Conservation (phyloP, 2,888 invertebrate genomes). For the Ormyrus rosae region DNA sequence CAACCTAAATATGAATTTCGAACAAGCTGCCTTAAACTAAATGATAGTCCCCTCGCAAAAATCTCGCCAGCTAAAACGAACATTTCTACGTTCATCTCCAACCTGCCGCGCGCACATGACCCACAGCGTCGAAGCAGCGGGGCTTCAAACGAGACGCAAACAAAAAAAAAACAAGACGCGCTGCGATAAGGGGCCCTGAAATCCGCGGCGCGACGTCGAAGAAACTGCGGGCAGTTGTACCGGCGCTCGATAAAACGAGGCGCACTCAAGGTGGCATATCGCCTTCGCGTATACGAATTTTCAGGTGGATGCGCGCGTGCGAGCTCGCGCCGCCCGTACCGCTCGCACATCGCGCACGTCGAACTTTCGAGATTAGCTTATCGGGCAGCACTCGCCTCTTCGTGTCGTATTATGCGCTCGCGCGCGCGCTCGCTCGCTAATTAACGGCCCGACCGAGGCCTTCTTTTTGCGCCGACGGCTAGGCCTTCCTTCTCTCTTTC, state of each 20-base stretch:
- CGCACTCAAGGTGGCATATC: not conserved
- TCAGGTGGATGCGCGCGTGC: conserved; percentile 46
- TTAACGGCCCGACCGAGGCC: conserved; percentile 29
- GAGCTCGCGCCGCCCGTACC: not conserved
- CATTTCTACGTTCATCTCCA: no score
- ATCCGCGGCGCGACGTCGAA: no score
- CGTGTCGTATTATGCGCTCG: conserved; percentile 2
- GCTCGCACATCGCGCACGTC: not conserved
- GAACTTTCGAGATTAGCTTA: conserved; percentile 54
- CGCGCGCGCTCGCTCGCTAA: conserved; percentile 22
- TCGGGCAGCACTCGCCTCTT: not conserved
- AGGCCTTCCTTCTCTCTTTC: no score
- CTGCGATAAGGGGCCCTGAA: no score
- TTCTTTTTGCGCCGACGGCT: not conserved
- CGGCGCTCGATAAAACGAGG: not conserved
- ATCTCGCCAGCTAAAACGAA: no score
- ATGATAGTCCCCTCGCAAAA: no score
- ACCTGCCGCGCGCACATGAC: not conserved
- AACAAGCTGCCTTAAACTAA: no score
- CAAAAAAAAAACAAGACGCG: no score
- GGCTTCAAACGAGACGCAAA: no score
- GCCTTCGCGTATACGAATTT: conserved; percentile 20
- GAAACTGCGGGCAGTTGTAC: not conserved
- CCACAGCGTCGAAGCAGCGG: not conserved
- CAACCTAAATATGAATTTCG: no score